Conservation (phyloP, 1,140 invertebrate species). For the Lasaia peninsularis region DNA sequence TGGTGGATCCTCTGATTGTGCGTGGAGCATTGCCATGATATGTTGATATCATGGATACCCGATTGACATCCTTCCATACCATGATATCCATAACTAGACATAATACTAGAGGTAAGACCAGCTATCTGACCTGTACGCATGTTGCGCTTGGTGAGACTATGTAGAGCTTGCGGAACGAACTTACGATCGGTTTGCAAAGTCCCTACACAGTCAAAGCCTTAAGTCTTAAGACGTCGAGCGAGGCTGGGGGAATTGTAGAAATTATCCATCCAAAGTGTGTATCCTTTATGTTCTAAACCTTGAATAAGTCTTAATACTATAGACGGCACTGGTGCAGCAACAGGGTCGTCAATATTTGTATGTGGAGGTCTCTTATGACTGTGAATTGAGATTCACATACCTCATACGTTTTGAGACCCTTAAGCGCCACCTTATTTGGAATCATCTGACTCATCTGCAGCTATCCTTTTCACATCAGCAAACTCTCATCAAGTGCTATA, state of each 20-base stretch:
- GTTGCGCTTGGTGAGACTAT: conserved; percentile 9
- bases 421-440: conserved; percentile 23
- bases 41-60: conserved; percentile 26
- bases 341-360: background rate
- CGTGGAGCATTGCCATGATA: conserved; percentile 22
- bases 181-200: conserved; percentile 12
- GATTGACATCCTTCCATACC: conserved; percentile 24
- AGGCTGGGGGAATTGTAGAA: conserved; percentile 25
- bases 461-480: conserved; percentile 29
- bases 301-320: conserved; percentile 13
- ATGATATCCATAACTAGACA: conserved; percentile 24
- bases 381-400: conserved; percentile 16
- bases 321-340: background rate
- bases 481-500: conserved; percentile 27
- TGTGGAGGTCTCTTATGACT: background rate
- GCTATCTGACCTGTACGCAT: conserved; percentile 17
- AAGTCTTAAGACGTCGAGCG: conserved; percentile 14
- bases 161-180: conserved; percentile 19
- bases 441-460: conserved; percentile 26
- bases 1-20: background rate
- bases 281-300: conserved; percentile 15
- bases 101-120: conserved; percentile 10
- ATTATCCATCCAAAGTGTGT: conserved; percentile 25
- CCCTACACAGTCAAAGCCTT: conserved; percentile 14
- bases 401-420: conserved; percentile 34